phyloP scores from a whole-genome alignment of 2,113 vertebrate genomes.

The Colossoma macropomum region DNA sequence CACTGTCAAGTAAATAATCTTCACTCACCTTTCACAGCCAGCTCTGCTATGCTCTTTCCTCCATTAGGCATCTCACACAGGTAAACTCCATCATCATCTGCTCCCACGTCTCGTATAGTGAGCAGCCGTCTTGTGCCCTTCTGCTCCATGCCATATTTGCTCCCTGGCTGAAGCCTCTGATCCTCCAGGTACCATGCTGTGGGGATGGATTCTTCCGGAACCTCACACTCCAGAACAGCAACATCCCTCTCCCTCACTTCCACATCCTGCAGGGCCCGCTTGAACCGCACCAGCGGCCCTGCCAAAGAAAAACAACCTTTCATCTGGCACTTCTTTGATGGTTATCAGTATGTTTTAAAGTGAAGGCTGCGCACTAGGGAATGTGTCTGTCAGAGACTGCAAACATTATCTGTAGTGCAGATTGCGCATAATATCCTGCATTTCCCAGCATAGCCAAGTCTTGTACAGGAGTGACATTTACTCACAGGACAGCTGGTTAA shows the following conservation, averaged over 20 bases:
- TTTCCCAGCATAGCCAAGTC: neutral
- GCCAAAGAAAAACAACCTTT: neutral
- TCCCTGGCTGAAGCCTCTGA: conserved; percentile 85
- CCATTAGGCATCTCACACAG: conserved; percentile 94
- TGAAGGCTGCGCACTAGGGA: neutral
- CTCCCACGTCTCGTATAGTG: conserved; percentile 85
- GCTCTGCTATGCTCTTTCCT: conserved; percentile 87
- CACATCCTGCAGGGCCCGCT: conserved; percentile 80
- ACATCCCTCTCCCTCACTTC: conserved; percentile 85
- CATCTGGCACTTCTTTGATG: neutral
- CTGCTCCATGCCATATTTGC: conserved; percentile 91
- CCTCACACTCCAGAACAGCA: conserved; percentile 90
- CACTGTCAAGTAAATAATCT: no score
- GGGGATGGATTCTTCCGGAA: conserved; percentile 84
- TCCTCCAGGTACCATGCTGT: conserved; percentile 93
- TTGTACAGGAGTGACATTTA: neutral
- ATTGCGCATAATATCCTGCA: neutral
- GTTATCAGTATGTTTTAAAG: neutral
- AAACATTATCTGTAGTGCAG: neutral
- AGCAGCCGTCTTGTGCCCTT: conserved; percentile 82
- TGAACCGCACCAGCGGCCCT: conserved; percentile 87
- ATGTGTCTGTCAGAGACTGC: neutral
- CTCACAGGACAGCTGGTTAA: neutral
- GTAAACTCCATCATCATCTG: conserved; percentile 91
- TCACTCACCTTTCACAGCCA: conserved; percentile 76